These are phyloP conservation scores for Onychomys torridus DNA, from an alignment of 2,797 vertebrate genomes.

Conservation along the genomic window DNA sequence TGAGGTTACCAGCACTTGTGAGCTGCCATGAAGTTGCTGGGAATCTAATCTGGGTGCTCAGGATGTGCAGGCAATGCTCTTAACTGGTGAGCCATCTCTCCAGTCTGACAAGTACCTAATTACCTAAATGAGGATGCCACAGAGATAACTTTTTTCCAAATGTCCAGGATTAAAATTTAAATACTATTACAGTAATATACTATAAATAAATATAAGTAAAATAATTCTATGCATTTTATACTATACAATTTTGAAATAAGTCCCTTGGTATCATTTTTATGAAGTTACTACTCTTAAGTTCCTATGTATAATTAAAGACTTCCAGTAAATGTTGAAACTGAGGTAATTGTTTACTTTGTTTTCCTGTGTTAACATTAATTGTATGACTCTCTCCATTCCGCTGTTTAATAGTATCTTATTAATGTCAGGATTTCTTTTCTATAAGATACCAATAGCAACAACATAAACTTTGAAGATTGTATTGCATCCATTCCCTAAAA, in stretches of 20 bases:
- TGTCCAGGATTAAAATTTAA: neutral
- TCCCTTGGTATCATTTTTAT: neutral
- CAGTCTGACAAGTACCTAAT: neutral
- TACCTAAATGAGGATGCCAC: neutral
- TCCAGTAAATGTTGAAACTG: neutral
- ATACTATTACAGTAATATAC: neutral
- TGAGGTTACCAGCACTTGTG: neutral
- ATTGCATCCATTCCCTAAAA: neutral
- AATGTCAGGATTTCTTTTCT: neutral
- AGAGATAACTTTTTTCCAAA: neutral
- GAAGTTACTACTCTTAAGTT: neutral
- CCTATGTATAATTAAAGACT: neutral
- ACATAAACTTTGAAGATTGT: neutral
- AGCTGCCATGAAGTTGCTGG: neutral
- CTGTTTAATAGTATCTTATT: neutral
- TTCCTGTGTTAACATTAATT: neutral
- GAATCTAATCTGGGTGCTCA: neutral
- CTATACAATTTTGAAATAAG: neutral
- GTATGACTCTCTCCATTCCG: neutral
- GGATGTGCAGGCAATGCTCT: no score
- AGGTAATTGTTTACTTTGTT: constrained; percentile 7
- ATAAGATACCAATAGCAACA: neutral
- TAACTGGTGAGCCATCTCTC: neutral
- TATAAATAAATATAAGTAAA: neutral
- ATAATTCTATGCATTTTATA: neutral